Percentiles rank a stretch among this genome's conserved stretches.
Conservation (phyloP, 2,888 invertebrate genomes). For the Zaprionus bogoriensis region DNA sequence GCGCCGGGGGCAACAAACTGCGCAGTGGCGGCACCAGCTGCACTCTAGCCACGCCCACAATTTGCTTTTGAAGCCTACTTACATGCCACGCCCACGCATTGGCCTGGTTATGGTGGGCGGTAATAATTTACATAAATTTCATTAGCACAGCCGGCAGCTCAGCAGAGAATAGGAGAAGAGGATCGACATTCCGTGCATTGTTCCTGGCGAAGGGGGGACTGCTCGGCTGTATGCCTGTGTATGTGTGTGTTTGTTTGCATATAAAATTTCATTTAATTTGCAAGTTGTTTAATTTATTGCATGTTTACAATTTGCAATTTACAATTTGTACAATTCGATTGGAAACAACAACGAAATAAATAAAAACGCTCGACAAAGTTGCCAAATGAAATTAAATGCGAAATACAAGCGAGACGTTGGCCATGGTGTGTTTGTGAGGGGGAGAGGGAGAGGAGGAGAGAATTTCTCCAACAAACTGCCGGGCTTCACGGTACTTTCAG, state of each 20-base stretch:
- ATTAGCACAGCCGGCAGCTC: slow-evolving; percentile 68
- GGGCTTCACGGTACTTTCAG: slow-evolving; percentile 24
- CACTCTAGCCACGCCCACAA: background rate
- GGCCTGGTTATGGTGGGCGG: slow-evolving; percentile 25
- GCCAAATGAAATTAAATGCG: slow-evolving; percentile 71
- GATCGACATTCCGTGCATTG: slow-evolving; percentile 32
- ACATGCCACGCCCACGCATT: slow-evolving; percentile 28
- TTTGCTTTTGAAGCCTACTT: slow-evolving; percentile 19
- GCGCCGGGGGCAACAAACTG: slow-evolving; percentile 68
- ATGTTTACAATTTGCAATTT: slow-evolving; percentile 78
- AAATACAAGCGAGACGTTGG: slow-evolving; percentile 54
- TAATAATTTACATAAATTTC: slow-evolving; percentile 78
- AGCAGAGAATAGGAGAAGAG: too few relatives aligned
- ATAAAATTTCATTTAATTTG: slow-evolving; percentile 74
- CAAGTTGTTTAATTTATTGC: slow-evolving; percentile 76
- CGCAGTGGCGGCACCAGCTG: slow-evolving; percentile 30
- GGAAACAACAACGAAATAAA: slow-evolving; percentile 41
- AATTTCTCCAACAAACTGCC: slow-evolving; percentile 20
- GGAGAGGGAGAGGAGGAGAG: too few relatives aligned
- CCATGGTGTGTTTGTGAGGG: too few relatives aligned
- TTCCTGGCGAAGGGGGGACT: background rate
- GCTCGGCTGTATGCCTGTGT: slow-evolving; percentile 3
- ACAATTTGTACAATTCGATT: slow-evolving; percentile 78
- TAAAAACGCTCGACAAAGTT: slow-evolving; percentile 57
- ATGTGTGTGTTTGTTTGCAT: slow-evolving; percentile 28